phyloP scores from a whole-genome alignment of 1,140 invertebrate genomes.

The Drosophila parabipectinata region DNA sequence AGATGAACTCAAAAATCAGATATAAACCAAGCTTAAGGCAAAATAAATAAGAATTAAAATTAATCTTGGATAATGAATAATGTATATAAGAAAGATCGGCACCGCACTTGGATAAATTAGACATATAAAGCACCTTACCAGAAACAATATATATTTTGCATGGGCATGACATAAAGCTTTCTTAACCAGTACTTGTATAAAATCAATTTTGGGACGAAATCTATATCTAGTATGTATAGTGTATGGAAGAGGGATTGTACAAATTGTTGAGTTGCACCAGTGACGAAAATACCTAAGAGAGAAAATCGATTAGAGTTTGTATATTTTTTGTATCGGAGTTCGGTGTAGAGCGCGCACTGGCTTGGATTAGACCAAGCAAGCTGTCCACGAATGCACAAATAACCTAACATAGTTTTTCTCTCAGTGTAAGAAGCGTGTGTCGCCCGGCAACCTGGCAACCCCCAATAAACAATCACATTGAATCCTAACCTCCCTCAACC shows the following conservation, averaged over 20 bases:
- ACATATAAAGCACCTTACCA: slow-evolving; percentile 23
- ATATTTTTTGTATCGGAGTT: slow-evolving; percentile 41
- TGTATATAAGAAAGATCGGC: slow-evolving; percentile 41
- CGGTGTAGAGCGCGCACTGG: slow-evolving; percentile 4
- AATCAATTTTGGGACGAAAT: slow-evolving; percentile 37
- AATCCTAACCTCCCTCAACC: slow-evolving; percentile 20
- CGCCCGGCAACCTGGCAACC: slow-evolving; percentile 25
- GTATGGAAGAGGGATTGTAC: slow-evolving; percentile 42
- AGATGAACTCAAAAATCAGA: slow-evolving; percentile 25
- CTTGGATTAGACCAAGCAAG: slow-evolving; percentile 13
- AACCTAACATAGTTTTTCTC: slow-evolving; percentile 24
- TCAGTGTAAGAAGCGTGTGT: slow-evolving; percentile 22
- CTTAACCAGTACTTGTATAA: slow-evolving; percentile 49
- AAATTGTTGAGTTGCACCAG: slow-evolving; percentile 65
- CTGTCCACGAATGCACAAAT: slow-evolving; percentile 68
- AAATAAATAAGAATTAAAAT: neutral
- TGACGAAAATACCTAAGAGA: slow-evolving; percentile 44
- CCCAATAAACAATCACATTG: slow-evolving; percentile 48
- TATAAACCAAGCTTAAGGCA: slow-evolving; percentile 8
- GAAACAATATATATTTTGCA: slow-evolving; percentile 46
- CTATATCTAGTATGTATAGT: slow-evolving; percentile 36
- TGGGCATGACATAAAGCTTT: slow-evolving; percentile 45
- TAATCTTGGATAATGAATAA: slow-evolving; percentile 3
- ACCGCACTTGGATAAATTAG: slow-evolving; percentile 29
- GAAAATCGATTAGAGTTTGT: slow-evolving; percentile 49